Base-by-base conservation (phyloP, 2,888 invertebrate species). In the Hermaeophaga mercurialis region DNA sequence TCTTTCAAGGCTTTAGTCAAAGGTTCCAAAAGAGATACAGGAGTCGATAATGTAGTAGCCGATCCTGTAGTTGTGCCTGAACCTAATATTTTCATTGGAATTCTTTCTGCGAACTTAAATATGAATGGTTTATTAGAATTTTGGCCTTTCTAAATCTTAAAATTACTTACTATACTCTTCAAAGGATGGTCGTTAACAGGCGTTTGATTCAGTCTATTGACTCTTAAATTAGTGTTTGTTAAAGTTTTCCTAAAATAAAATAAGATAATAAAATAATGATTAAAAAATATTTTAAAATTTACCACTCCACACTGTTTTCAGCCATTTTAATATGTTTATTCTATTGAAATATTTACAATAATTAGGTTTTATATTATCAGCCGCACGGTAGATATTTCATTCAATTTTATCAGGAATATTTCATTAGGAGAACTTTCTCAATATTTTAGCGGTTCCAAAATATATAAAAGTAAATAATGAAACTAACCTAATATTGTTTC, bases 1-100 rank as follows among this genome's bases (percentile, higher is more conserved):
- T 89, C 89, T 71, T 89, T 89, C 2, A 90, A 73, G 24, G 85
- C 82, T 5, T 79, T 74, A 53, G 81, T 75, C 9, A 85, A 67
- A 3, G 84, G 82, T 69, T 85, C 84, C 24, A 82, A 76, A 31
- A 81, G 73, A 55, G 75, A 73, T 8, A 74, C 65, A 36, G 75
- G 72, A 19, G 75, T 73, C 18, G 75, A 74, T 12, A 75, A 64
- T 18, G 80, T 77, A 3, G 81, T 82, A 1, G 82, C 82, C 1
- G 82, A 80, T 31, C 81, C 80, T 3, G 82, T 81, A 66, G 82
- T 82, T 8, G 73, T 69, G 55, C 70, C 68, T 24, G 75, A 80
- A n/a, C 81, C 74, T 24, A 79, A 75, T 56, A 80, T 77, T 44
- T 80, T 73, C 67, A 81, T 78, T 11, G 80, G 77, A 9, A 80